These are phyloP conservation scores for Atherinosoma microstoma DNA, from an alignment of 2,797 vertebrate genomes.

Conservation along the genomic window DNA sequence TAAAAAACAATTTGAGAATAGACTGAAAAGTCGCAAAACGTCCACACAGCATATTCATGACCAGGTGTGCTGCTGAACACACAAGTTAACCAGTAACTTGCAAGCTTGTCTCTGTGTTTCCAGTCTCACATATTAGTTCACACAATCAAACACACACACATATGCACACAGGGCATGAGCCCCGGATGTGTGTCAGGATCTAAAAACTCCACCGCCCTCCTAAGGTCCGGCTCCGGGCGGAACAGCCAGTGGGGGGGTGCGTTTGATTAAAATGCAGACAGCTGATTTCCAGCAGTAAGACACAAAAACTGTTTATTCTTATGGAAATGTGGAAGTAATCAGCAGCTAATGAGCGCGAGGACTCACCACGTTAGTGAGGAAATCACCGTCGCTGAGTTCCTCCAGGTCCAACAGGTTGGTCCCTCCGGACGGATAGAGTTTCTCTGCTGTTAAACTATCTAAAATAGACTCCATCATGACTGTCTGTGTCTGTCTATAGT, in stretches of 20 bases:
- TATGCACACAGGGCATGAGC: conserved; percentile 16
- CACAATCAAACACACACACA: conserved; percentile 34
- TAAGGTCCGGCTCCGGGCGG: conserved; percentile 76
- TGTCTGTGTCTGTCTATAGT: conserved; percentile 19
- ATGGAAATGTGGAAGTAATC: fast-evolving
- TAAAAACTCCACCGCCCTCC: conserved; percentile 60
- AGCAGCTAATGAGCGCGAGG: fast-evolving
- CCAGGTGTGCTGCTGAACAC: conserved; percentile 53
- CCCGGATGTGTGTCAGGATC: conserved; percentile 77
- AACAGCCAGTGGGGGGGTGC: conserved; percentile 46
- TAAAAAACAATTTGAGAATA: background rate
- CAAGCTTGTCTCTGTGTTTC: conserved; percentile 11
- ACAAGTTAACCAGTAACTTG: conserved; percentile 50
- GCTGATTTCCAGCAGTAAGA: background rate
- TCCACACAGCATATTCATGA: conserved; percentile 12
- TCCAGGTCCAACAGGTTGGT: conserved; percentile 86
- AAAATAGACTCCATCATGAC: conserved; percentile 89
- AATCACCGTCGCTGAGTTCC: conserved; percentile 93
- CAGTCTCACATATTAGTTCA: conserved; percentile 26
- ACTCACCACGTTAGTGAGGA: conserved; percentile 93
- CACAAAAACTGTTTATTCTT: background rate
- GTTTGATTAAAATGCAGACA: conserved; percentile 37
- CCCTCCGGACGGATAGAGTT: conserved; percentile 85
- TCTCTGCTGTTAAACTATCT: conserved; percentile 89
- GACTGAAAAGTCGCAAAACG: background rate